phyloP scores from a whole-genome alignment of 92 coral and sea anemone species.

The Blastomussa wellsi region DNA sequence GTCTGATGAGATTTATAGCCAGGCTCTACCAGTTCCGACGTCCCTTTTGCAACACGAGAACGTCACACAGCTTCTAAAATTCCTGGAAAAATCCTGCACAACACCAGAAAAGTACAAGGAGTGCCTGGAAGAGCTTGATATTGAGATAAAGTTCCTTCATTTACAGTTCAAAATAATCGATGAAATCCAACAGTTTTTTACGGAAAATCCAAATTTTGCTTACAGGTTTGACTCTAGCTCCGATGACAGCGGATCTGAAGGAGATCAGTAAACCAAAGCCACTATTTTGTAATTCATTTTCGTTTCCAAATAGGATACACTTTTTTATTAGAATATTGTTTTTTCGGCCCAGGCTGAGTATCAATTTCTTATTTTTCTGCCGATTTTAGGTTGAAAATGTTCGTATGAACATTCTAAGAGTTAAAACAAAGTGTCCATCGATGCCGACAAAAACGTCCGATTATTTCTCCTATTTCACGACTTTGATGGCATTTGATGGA shows the following conservation, averaged over 20 bases:
- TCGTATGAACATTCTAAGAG: no score
- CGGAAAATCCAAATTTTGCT: constrained; percentile 44
- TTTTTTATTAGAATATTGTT: no score
- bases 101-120: constrained; percentile 44
- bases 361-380: no score
- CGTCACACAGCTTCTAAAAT: constrained; percentile 30
- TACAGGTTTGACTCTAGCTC: constrained; percentile 37
- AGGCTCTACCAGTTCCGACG: constrained; percentile 48
- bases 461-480: no score
- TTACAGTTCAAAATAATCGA: constrained; percentile 59
- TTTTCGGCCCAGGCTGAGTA: no score
- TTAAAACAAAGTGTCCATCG: no score
- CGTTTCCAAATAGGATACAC: no score
- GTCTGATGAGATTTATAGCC: constrained; percentile 50
- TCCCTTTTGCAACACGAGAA: constrained; percentile 56
- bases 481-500: no score
- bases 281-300: no score
- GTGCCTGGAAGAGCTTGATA: constrained; percentile 49
- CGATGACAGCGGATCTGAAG: constrained; percentile 43
- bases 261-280: not conserved
- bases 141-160: constrained; percentile 64
- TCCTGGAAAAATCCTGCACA: constrained; percentile 51
- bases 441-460: no score
- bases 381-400: no score
- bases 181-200: constrained; percentile 51